Percentiles rank a stretch among this genome's conserved stretches.
These are phyloP conservation scores for Lanius ludovicianus DNA, from an alignment of 2,113 vertebrate genomes.

Conservation along the genomic window DNA sequence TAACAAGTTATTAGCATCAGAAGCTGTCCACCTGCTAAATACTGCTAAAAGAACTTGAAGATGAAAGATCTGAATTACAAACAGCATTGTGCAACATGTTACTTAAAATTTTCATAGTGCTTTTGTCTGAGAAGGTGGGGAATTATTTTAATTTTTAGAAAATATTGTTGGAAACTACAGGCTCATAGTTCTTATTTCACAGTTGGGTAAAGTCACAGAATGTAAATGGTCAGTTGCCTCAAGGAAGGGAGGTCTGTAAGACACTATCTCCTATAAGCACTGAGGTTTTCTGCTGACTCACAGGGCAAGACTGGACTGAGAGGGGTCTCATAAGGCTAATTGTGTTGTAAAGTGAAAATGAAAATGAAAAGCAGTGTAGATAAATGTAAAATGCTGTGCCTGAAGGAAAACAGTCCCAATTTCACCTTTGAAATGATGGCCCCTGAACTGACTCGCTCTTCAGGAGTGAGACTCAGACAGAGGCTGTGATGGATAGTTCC, in stretches of 20 bases:
- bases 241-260: neutral
- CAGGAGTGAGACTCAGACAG: neutral
- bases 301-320: neutral
- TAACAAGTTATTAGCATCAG: neutral
- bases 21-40: neutral
- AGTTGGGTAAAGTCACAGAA: neutral
- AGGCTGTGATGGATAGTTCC: neutral
- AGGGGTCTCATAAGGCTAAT: neutral
- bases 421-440: neutral
- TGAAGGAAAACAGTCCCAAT: neutral
- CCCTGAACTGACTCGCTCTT: neutral
- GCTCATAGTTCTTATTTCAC: neutral
- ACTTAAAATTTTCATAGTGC: neutral
- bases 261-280: neutral
- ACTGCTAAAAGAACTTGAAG: neutral
- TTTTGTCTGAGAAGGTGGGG: neutral
- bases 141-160: neutral
- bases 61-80: neutral
- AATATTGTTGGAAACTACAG: neutral
- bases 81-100: neutral
- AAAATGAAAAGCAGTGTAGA: neutral
- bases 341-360: neutral
- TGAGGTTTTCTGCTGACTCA: neutral
- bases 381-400: neutral
- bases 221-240: neutral